Conservation (phyloP, 2,113 vertebrate species). For the Myiozetetes cayanensis region DNA sequence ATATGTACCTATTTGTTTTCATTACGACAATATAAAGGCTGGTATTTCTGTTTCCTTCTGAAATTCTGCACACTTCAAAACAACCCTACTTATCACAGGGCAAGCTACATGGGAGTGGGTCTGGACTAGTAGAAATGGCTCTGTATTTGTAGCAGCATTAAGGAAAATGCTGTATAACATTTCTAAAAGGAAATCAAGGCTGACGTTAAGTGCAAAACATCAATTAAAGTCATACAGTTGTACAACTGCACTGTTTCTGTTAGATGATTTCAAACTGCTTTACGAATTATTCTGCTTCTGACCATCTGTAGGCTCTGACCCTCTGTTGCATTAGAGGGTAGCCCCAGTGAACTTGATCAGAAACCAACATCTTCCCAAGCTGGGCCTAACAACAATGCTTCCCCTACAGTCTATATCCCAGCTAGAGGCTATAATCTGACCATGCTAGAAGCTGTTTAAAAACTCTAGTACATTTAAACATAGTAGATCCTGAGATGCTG, state of each 20-base stretch:
- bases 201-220: not conserved
- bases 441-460: not conserved
- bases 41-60: not conserved
- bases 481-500: not conserved
- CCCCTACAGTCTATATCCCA: not conserved
- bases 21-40: not conserved
- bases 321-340: not conserved
- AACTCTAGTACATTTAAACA: not conserved
- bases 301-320: too few species aligned
- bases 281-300: not conserved
- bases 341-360: not conserved
- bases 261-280: not conserved
- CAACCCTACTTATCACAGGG: not conserved
- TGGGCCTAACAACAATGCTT: fast-evolving
- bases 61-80: not conserved
- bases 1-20: not conserved
- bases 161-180: not conserved
- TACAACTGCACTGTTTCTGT: not conserved
- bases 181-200: not conserved
- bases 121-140: not conserved
- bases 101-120: not conserved
- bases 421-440: not conserved
- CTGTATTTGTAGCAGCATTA: not conserved
- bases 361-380: not conserved
- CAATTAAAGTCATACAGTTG: not conserved